These are phyloP conservation scores for Mythimna ferrago DNA, from an alignment of 2,888 invertebrate genomes.

Conservation along the genomic window DNA sequence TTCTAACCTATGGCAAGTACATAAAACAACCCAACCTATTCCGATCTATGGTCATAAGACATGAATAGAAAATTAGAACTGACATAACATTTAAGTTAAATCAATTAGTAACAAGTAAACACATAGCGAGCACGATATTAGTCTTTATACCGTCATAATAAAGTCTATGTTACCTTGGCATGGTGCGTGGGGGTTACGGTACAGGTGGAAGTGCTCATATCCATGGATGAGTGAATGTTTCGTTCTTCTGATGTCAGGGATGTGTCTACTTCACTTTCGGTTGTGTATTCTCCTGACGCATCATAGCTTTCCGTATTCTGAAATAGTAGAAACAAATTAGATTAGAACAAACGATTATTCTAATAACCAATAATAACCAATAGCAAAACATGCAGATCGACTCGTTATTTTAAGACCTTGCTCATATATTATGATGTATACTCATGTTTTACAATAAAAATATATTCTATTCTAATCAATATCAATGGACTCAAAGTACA, in stretches of 20 bases:
- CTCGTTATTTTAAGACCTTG: too few relatives aligned
- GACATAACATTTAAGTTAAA: conserved; percentile 17
- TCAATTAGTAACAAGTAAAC: conserved; percentile 34
- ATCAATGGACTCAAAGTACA: background rate
- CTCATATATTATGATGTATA: too few relatives aligned
- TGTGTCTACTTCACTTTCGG: conserved; percentile 93
- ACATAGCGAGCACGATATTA: conserved; percentile 53
- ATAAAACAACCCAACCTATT: too few relatives aligned
- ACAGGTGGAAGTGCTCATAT: conserved; percentile 89
- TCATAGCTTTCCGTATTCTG: conserved; percentile 95
- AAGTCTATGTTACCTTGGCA: conserved; percentile 81
- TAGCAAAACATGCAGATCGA: too few relatives aligned
- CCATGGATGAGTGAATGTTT: conserved; percentile 93
- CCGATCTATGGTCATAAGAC: too few relatives aligned
- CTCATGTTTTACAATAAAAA: too few relatives aligned
- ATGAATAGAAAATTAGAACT: conserved; percentile 6
- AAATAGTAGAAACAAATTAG: conserved; percentile 42
- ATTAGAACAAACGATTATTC: background rate
- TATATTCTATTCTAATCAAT: too few relatives aligned
- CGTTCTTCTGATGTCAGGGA: conserved; percentile 95
- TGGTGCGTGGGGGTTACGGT: conserved; percentile 92
- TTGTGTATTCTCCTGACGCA: conserved; percentile 97
- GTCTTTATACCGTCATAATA: conserved; percentile 23
- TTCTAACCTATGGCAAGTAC: too few relatives aligned
- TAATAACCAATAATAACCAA: too few relatives aligned